Evolutionary conservation across 2,797 vertebrate species (phyloP), one percentile per base, ranked within the genome.

Genomic region (Neosilurus hyrtlii): DNA sequence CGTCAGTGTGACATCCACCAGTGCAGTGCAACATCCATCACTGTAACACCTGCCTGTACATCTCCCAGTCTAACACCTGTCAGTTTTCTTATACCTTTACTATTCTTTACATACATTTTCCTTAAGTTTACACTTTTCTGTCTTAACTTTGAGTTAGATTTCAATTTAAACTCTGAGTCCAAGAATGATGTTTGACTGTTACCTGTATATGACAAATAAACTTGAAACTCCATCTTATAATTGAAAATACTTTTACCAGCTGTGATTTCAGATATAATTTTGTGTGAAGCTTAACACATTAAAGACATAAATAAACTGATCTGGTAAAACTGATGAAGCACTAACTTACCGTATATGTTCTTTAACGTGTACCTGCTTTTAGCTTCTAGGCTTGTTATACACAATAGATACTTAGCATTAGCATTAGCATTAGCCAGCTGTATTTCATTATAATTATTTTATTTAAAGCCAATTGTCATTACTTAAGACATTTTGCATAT

Each of bases 371-470:
- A 72, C 10, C 9, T 74, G 9, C 51, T 74, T 72, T 54, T 30
- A 72, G 10, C 11, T 67, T 3, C 4, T 26, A 35, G 30, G 24
- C n/a, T 24, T 22, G 8, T 71, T 52, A 57, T 30, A 57, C 10
- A 37, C 30, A 75, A 10, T 14, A 20, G 14, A 22, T 49, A 4
- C 18, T 3, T 62, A 51, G 20, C 14, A 30, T 9, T 77, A 26
- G 10, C n/a, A 65, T 65, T 77, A 77, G 59, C 75, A 63, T 63
- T 77, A 63, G 22, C 59, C n/a, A 57, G 22, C 2, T 35, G 20
- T 37, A 22, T 59, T 43, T 30, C 54, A 75, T 78, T 63, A 24
- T 62, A 24, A 54, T 20, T 18, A 0, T 61, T 63, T 51, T 63
- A 51, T 51, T 51, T 51, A 0, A 49, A 14, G 0, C 22, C 43